These are phyloP conservation scores for Eupelmus urozonus DNA, from an alignment of 2,888 invertebrate species.

Conservation along the genomic window DNA sequence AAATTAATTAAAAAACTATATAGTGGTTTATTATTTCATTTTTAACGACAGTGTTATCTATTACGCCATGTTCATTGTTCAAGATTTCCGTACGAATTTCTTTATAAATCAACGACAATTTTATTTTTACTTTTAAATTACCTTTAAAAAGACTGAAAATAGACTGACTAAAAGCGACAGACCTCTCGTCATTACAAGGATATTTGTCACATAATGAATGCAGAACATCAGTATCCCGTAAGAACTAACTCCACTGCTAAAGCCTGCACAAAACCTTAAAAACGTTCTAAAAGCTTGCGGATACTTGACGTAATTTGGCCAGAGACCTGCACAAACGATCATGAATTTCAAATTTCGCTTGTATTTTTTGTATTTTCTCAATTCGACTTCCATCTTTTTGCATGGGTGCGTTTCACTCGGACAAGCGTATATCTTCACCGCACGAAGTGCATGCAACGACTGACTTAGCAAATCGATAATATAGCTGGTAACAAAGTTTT, in stretches of 20 bases:
- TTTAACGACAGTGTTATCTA: background rate
- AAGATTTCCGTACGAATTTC: too few species aligned
- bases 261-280: conserved; percentile 32
- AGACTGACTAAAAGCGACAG: conserved; percentile 52
- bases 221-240: conserved; percentile 41
- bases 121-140: background rate
- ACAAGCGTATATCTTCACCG: background rate
- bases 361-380: conserved; percentile 49
- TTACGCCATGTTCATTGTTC: background rate
- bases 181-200: conserved; percentile 45
- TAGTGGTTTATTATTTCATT: background rate
- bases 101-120: background rate
- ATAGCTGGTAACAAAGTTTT: background rate
- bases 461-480: background rate
- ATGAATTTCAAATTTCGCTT: conserved; percentile 37
- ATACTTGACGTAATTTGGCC: conserved; percentile 36
- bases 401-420: background rate
- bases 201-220: conserved; percentile 37
- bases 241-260: background rate
- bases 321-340: conserved; percentile 36
- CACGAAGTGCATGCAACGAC: background rate
- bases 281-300: background rate
- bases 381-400: conserved; percentile 36
- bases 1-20: background rate
- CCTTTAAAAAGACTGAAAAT: conserved; percentile 43